Conservation (phyloP, 2,113 vertebrate genomes). For the Mobula birostris region DNA sequence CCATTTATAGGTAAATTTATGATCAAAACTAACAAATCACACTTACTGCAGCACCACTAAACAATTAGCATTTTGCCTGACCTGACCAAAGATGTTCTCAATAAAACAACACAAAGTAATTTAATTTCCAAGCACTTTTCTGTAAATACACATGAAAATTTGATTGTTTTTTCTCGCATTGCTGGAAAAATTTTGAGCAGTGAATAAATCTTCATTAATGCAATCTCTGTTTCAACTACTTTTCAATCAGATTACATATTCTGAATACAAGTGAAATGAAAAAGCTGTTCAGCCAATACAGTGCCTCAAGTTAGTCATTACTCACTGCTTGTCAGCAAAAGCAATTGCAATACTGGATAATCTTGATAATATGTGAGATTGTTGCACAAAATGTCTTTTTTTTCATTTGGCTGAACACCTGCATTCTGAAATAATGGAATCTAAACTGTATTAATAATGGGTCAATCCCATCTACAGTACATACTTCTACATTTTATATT, state of each 20-base stretch:
- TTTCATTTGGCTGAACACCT: not conserved
- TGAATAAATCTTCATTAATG: conserved; percentile 44
- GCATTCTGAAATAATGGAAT: not conserved
- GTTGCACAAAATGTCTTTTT: conserved; percentile 2
- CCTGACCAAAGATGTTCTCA: not conserved
- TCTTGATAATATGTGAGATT: not conserved
- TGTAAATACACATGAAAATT: not conserved
- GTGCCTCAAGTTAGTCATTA: conserved; percentile 42
- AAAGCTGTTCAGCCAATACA: conserved; percentile 40
- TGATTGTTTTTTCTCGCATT: not conserved
- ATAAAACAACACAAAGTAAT: not conserved
- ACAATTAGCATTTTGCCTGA: not conserved
- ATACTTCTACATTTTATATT: not conserved
- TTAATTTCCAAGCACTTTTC: not conserved
- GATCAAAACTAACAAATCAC: not conserved
- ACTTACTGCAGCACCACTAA: not conserved
- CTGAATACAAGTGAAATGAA: conserved; percentile 44
- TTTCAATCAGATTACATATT: conserved; percentile 42
- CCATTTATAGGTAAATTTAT: no score
- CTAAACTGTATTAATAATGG: not conserved
- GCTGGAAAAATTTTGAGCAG: conserved; percentile 1
- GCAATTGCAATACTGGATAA: conserved; percentile 18
- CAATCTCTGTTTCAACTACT: conserved; percentile 43
- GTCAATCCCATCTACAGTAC: not conserved
- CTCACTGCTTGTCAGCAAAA: conserved; percentile 37